Evolutionary conservation across 1,140 invertebrate genomes (phyloP).

Genomic region (Battus philenor): DNA sequence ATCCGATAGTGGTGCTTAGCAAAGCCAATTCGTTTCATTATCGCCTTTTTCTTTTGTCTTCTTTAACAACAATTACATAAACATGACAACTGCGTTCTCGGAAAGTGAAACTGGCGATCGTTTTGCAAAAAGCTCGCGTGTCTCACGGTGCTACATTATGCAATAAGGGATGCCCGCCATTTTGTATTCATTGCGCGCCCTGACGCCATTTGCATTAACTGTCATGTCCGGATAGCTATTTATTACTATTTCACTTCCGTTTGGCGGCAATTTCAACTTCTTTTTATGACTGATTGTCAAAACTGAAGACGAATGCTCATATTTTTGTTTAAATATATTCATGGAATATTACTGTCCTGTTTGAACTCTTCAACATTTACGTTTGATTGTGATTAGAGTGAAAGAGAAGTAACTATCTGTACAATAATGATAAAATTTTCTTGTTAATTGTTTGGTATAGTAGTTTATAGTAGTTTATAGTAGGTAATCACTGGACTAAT

Average conservation of each 20-base stretch:
- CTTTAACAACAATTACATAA: slow-evolving; percentile 21
- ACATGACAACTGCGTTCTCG: slow-evolving; percentile 19
- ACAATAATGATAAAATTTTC: too few species aligned
- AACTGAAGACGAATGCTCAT: too few species aligned
- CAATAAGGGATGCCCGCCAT: slow-evolving; percentile 59
- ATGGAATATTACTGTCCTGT: too few species aligned
- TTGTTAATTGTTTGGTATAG: too few species aligned
- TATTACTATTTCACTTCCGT: slow-evolving; percentile 69
- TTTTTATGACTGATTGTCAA: too few species aligned
- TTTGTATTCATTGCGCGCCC: slow-evolving; percentile 38
- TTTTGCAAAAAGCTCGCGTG: slow-evolving; percentile 58
- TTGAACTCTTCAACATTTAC: too few species aligned
- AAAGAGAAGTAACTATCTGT: too few species aligned
- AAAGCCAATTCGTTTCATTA: too few species aligned
- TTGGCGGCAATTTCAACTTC: slow-evolving; percentile 18
- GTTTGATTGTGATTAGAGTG: too few species aligned
- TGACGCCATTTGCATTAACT: slow-evolving; percentile 46
- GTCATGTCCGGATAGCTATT: slow-evolving; percentile 64
- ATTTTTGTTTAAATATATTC: too few species aligned
- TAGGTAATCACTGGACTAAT: too few species aligned
- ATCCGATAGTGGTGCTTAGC: not conserved
- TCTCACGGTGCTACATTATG: slow-evolving; percentile 46
- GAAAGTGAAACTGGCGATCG: slow-evolving; percentile 56
- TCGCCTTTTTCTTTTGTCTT: not conserved
- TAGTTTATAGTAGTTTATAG: too few species aligned